These are phyloP conservation scores for Centroberyx gerrardi DNA, from an alignment of 2,797 vertebrate species.

Conservation along the genomic window DNA sequence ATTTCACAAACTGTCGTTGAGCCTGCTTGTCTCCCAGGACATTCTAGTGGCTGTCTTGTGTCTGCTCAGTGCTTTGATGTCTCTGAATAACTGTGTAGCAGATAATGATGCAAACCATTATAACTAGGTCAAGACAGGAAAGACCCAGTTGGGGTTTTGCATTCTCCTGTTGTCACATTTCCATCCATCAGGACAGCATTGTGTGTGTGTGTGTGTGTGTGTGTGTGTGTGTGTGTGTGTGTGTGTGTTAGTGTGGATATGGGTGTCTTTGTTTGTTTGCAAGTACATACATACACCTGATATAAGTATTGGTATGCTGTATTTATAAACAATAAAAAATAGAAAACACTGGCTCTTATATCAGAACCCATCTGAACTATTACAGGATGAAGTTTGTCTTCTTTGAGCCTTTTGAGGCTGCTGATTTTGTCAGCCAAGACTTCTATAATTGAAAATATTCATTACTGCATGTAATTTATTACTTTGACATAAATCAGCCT, in stretches of 20 bases:
- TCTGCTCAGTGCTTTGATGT: slow-evolving; percentile 58
- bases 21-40: slow-evolving; percentile 7
- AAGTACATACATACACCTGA: not conserved
- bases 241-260: not conserved
- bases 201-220: not conserved
- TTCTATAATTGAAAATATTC: slow-evolving; percentile 69
- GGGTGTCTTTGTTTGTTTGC: not conserved
- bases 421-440: slow-evolving; percentile 53
- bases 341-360: not conserved
- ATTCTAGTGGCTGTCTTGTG: slow-evolving; percentile 14
- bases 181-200: slow-evolving; percentile 11
- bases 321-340: slow-evolving; percentile 3
- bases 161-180: slow-evolving; percentile 35
- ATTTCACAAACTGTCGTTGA: slow-evolving; percentile 20
- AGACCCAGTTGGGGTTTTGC: slow-evolving; percentile 23
- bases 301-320: no score
- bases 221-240: not conserved
- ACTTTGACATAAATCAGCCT: slow-evolving; percentile 64
- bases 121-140: slow-evolving; percentile 60
- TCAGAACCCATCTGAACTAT: slow-evolving; percentile 17
- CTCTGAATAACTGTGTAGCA: slow-evolving; percentile 41
- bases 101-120: slow-evolving; percentile 61
- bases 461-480: slow-evolving; percentile 69
- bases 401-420: slow-evolving; percentile 25
- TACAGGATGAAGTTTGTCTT: slow-evolving; percentile 15